These are phyloP conservation scores for Symphodus melops DNA, from an alignment of 2,113 vertebrate species.

Conservation along the genomic window DNA sequence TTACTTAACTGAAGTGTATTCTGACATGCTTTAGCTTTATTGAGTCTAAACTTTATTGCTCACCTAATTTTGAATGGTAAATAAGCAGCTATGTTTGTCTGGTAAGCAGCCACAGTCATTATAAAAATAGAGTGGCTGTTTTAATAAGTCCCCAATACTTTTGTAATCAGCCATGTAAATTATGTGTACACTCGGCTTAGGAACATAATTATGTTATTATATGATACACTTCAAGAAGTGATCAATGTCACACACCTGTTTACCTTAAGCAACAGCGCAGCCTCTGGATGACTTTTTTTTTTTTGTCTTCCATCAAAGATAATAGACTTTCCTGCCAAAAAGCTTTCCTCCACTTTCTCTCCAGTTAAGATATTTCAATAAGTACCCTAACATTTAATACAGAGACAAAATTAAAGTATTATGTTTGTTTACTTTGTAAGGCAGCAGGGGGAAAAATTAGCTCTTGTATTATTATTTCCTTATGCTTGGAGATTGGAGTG, in stretches of 20 bases:
- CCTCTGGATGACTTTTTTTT: neutral
- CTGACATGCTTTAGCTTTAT: too few relatives aligned
- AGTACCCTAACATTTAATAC: slow-evolving; percentile 28
- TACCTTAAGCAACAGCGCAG: slow-evolving; percentile 2
- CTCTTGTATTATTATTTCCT: slow-evolving; percentile 33
- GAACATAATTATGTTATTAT: too few relatives aligned
- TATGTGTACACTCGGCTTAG: too few relatives aligned
- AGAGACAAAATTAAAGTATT: slow-evolving; percentile 42
- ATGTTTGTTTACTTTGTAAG: slow-evolving; percentile 51
- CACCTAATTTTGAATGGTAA: too few relatives aligned
- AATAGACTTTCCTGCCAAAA: slow-evolving; percentile 11
- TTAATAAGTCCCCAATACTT: too few relatives aligned
- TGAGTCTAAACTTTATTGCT: too few relatives aligned
- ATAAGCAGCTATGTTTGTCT: too few relatives aligned
- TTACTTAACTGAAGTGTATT: too few relatives aligned
- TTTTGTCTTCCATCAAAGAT: neutral
- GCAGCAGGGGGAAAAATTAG: slow-evolving; percentile 5
- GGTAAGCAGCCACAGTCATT: too few relatives aligned
- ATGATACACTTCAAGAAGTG: too few relatives aligned
- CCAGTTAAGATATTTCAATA: slow-evolving; percentile 37
- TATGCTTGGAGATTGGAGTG: slow-evolving; percentile 37
- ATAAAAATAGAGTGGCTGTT: too few relatives aligned
- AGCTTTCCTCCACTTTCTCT: slow-evolving; percentile 5
- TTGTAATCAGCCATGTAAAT: too few relatives aligned
- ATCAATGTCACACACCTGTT: slow-evolving; percentile 35